These are phyloP conservation scores for Otus scops DNA, from an alignment of 2,797 vertebrate species.

Conservation along the genomic window DNA sequence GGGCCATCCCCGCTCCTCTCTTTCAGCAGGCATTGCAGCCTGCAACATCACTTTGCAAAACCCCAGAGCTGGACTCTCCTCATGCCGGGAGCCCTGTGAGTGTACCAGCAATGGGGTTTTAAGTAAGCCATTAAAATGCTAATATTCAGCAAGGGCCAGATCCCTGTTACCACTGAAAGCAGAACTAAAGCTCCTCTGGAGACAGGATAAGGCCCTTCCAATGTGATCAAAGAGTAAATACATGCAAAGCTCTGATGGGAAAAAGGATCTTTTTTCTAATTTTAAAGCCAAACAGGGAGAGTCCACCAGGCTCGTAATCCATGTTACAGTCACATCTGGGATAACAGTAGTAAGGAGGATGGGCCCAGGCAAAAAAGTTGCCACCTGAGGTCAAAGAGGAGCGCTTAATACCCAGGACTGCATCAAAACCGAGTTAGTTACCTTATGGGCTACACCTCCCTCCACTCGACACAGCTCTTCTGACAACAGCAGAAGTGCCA, in stretches of 20 bases:
- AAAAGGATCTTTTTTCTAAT: constrained; percentile 54
- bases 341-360: neutral
- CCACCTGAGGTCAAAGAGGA: neutral
- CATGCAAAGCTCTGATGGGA: constrained; percentile 55
- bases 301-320: constrained; percentile 9
- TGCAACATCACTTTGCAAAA: neutral
- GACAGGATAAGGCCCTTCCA: constrained; percentile 58
- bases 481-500: neutral
- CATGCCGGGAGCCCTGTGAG: neutral
- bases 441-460: neutral
- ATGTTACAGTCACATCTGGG: constrained; percentile 11
- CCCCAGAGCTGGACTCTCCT: constrained; percentile 28
- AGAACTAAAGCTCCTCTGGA: constrained; percentile 58
- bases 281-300: constrained; percentile 52
- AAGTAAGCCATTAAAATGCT: constrained; percentile 62
- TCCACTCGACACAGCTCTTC: neutral
- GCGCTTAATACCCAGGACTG: neutral
- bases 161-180: constrained; percentile 49
- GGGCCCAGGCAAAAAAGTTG: neutral
- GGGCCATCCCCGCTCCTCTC: neutral
- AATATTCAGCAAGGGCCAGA: constrained; percentile 45
- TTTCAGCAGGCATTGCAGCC: neutral
- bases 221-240: constrained; percentile 58
- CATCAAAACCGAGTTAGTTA: neutral
- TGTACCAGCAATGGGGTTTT: constrained; percentile 9